phyloP scores from a whole-genome alignment of 1,140 invertebrate genomes.

The Drosophila mayri region DNA sequence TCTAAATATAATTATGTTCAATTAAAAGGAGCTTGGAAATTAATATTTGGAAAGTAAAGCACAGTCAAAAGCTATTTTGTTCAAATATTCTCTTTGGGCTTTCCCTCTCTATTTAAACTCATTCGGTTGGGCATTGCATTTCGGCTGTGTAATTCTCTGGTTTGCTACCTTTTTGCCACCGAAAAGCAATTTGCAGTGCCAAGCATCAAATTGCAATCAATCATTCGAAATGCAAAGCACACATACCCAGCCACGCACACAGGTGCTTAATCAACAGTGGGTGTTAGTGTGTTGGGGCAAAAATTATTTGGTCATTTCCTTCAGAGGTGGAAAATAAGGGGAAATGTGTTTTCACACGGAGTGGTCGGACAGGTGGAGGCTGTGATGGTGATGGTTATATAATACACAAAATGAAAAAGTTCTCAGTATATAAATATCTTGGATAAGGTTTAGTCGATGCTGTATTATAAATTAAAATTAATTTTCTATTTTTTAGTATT shows the following conservation, averaged over 20 bases:
- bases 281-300: slow-evolving; percentile 20
- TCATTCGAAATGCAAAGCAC: slow-evolving; percentile 68
- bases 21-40: too few relatives aligned
- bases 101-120: neutral
- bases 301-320: slow-evolving; percentile 47
- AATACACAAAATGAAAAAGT: slow-evolving; percentile 11
- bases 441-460: too few relatives aligned
- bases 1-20: neutral
- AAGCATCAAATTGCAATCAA: slow-evolving; percentile 73
- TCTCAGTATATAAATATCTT: too few relatives aligned
- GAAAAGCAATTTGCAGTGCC: slow-evolving; percentile 55
- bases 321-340: slow-evolving; percentile 3
- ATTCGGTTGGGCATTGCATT: slow-evolving; percentile 26
- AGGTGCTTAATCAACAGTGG: slow-evolving; percentile 29
- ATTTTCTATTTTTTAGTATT: too few relatives aligned
- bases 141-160: neutral
- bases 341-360: slow-evolving; percentile 21
- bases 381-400: slow-evolving; percentile 8
- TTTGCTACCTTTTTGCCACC: slow-evolving; percentile 1
- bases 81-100: neutral
- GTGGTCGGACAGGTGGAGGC: slow-evolving; percentile 20
- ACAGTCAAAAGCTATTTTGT: neutral
- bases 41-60: neutral
- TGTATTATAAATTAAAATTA: too few relatives aligned
- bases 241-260: slow-evolving; percentile 5